Conservation (phyloP, 1,140 invertebrate genomes). For the Trichonephila clavipes region DNA sequence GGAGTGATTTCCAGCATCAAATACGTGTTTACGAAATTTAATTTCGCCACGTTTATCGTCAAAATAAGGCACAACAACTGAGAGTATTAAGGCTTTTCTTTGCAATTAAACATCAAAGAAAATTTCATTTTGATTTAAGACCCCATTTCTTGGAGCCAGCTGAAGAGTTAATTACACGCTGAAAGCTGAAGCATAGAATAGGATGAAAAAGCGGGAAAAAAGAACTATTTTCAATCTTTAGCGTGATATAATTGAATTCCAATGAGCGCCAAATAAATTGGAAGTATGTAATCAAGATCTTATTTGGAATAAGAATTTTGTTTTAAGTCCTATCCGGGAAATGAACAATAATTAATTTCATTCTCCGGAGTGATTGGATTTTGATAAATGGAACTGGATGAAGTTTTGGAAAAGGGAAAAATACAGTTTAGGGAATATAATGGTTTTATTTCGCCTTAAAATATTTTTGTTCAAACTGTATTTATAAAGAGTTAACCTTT, state of each 20-base stretch:
- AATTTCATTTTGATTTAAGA: constrained; percentile 19
- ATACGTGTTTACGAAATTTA: not conserved
- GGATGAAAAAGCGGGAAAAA: not conserved
- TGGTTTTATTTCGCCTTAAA: not conserved
- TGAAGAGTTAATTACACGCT: constrained; percentile 10
- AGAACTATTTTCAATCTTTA: not conserved
- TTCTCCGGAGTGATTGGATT: not conserved
- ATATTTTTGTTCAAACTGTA: too few relatives aligned
- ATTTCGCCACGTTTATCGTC: not conserved
- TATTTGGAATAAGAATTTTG: constrained; percentile 11
- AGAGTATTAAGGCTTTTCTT: not conserved
- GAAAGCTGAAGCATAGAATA: not conserved
- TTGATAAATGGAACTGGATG: not conserved
- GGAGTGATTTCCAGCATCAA: not conserved
- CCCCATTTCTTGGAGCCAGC: not conserved
- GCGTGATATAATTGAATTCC: constrained; percentile 19
- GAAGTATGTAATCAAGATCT: constrained; percentile 1
- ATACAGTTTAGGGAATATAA: not conserved
- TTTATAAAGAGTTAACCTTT: too few relatives aligned
- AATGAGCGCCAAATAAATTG: not conserved
- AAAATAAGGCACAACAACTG: not conserved
- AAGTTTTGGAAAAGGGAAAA: not conserved
- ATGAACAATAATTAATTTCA: constrained; percentile 22
- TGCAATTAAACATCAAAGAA: constrained; percentile 37
- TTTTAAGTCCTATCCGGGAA: not conserved